These are phyloP conservation scores for Notoglanidium macrostoma DNA, from an alignment of 2,797 vertebrate species.

Conservation along the genomic window DNA sequence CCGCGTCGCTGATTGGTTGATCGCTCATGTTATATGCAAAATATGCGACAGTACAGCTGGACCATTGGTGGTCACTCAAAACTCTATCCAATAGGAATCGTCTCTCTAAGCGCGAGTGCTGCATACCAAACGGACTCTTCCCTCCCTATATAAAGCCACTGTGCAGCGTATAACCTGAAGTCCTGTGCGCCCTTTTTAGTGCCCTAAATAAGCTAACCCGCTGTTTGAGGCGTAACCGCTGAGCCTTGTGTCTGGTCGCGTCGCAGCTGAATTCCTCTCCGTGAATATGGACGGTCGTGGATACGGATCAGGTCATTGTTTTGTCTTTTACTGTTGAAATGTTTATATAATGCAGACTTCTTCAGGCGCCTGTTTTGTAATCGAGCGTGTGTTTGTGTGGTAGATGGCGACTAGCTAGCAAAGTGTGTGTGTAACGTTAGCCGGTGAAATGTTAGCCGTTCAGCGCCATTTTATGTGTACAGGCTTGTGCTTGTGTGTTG, in stretches of 20 bases:
- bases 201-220: not conserved
- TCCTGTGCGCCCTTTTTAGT: not conserved
- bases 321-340: too few species aligned
- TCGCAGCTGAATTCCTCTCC: not conserved
- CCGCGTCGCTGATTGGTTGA: not conserved
- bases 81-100: not conserved
- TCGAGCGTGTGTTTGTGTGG: not conserved
- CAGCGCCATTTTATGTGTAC: conserved; percentile 13
- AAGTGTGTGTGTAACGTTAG: not conserved
- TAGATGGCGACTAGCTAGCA: not conserved
- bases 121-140: not conserved
- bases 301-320: conserved; percentile 35
- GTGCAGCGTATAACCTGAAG: fast-evolving
- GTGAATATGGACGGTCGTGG: conserved; percentile 46
- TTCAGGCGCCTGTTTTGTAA: not conserved
- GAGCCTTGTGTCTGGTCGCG: too few species aligned
- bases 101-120: not conserved
- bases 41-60: not conserved
- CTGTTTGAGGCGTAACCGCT: not conserved
- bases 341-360: too few species aligned
- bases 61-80: not conserved
- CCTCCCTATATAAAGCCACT: not conserved
- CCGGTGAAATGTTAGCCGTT: not conserved
- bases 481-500: not conserved
- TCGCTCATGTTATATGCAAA: not conserved